These are phyloP conservation scores for Melanotaenia nigrans DNA, from an alignment of 2,797 vertebrate genomes.

Conservation along the genomic window DNA sequence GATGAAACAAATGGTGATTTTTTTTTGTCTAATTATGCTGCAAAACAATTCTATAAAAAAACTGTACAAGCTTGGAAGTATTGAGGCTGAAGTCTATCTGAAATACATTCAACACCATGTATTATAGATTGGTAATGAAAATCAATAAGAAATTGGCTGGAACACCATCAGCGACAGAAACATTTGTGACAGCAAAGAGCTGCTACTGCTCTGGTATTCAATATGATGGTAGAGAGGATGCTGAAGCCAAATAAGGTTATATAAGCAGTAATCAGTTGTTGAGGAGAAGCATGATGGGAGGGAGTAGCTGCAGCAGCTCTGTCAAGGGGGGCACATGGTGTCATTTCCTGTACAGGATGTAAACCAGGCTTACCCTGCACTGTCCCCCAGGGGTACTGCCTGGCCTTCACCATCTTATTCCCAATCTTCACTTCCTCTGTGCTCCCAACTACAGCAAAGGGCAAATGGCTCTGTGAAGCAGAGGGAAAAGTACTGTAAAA, in stretches of 20 bases:
- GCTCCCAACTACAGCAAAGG: conserved; percentile 97
- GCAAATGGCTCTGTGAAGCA: conserved; percentile 92
- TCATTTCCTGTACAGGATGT: conserved; percentile 75
- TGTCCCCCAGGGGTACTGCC: conserved; percentile 98
- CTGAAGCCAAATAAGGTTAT: conserved; percentile 55
- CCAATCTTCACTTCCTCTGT: conserved; percentile 98
- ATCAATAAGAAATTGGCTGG: conserved; percentile 32
- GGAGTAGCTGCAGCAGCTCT: conserved; percentile 32
- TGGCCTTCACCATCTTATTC: conserved; percentile 98
- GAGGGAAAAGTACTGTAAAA: not conserved
- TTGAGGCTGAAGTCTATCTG: not conserved
- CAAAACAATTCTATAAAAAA: not conserved
- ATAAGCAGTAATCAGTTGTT: conserved; percentile 49
- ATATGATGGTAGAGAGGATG: conserved; percentile 12
- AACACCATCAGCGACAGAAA: conserved; percentile 15
- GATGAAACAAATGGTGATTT: too few species aligned
- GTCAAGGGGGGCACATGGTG: conserved; percentile 25
- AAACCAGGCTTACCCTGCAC: conserved; percentile 90
- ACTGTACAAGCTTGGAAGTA: not conserved
- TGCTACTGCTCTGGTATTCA: conserved; percentile 14
- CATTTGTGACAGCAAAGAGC: conserved; percentile 16
- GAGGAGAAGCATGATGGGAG: conserved; percentile 27
- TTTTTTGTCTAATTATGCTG: not conserved
- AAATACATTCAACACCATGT: conserved; percentile 12
- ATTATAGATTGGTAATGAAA: conserved; percentile 18